Conservation (phyloP, 64 coral and sea anemone species). For the Montipora cactus region DNA sequence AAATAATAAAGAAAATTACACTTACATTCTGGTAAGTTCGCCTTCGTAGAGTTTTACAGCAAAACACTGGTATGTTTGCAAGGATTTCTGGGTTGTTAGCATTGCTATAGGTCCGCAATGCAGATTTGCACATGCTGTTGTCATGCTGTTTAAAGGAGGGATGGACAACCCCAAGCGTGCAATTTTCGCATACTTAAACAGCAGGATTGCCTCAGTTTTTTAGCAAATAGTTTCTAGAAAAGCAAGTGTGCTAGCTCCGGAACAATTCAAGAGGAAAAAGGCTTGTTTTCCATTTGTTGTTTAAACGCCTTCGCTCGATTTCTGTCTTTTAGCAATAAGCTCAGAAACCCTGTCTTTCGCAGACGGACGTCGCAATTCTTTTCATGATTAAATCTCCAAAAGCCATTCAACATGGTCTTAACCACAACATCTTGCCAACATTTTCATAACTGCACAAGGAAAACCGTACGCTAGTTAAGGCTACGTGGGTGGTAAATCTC, state of each 20-base stretch:
- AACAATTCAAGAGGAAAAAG: no score
- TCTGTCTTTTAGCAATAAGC: no score
- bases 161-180: no score
- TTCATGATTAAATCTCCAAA: not conserved
- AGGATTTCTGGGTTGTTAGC: not conserved
- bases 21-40: conserved; percentile 17
- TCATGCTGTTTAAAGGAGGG: no score
- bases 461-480: not conserved
- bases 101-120: not conserved
- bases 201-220: not conserved
- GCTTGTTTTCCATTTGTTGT: no score
- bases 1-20: not conserved
- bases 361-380: not conserved
- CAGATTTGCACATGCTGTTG: not conserved
- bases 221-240: no score
- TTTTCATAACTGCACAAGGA: not conserved
- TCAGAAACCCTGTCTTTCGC: no score
- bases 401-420: not conserved
- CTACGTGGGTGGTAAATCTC: not conserved
- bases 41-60: no score
- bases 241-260: no score
- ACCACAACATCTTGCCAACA: not conserved
- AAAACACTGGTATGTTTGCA: not conserved
- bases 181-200: not conserved
- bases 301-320: no score